phyloP scores from a whole-genome alignment of 1,140 invertebrate genomes.

The Brevipalpus yothersi region DNA sequence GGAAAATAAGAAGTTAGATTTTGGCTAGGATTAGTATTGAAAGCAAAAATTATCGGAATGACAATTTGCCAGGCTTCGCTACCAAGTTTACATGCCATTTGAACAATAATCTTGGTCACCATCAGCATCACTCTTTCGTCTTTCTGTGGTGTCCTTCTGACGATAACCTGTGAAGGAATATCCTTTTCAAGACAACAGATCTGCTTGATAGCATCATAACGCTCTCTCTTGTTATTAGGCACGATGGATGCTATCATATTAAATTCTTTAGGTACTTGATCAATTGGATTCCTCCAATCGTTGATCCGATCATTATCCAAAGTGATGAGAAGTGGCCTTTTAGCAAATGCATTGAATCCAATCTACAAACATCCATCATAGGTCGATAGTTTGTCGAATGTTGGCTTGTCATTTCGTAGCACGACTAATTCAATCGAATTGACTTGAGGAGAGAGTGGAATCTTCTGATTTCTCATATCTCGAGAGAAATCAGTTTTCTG shows the following conservation, averaged over 20 bases:
- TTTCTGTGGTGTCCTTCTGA: conserved; percentile 25
- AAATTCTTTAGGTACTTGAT: background rate
- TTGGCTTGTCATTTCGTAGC: no score
- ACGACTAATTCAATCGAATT: no score
- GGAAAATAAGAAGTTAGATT: no score
- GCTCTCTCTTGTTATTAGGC: conserved; percentile 36
- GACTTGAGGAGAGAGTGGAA: no score
- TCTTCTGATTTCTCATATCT: no score
- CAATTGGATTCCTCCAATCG: background rate
- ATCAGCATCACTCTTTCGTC: conserved; percentile 16
- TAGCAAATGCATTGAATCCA: no score
- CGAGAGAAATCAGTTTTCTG: conserved; percentile 7
- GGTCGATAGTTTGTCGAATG: conserved; percentile 17
- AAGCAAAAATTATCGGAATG: conserved; percentile 18
- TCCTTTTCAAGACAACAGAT: conserved; percentile 41
- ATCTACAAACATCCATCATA: conserved; percentile 15
- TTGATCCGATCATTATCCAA: no score
- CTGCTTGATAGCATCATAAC: conserved; percentile 45
- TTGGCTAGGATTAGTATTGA: no score
- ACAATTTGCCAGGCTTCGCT: conserved; percentile 28
- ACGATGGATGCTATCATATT: conserved; percentile 34
- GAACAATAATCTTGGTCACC: no score
- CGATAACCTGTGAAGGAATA: conserved; percentile 38
- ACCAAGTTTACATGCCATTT: conserved; percentile 33
- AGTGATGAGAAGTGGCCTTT: conserved; percentile 11